Evolutionary conservation across 2,797 vertebrate species (phyloP), one percentile per base, ranked within the genome.

Genomic region (Karalla daura): DNA sequence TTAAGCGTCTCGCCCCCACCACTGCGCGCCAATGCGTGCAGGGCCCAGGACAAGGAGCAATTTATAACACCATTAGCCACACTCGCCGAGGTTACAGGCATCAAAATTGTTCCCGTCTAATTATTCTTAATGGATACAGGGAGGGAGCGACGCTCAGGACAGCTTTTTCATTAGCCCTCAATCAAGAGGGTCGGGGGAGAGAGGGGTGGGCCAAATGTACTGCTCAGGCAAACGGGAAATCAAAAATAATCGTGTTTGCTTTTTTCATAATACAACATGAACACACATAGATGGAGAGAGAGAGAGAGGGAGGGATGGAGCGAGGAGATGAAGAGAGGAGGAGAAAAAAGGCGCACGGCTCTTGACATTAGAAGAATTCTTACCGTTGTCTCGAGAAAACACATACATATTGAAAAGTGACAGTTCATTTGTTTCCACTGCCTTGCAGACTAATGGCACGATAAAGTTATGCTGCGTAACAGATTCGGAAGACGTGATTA

Each of bases 21-120:
- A 70, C 87, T 52, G 76, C 83, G 74, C 85, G 71, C 85, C 90
- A 84, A 80, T 82, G 88, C 92, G 91, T 81, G 86, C 93, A 93
- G 94, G 96, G 95, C 96, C 96, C 96, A 96, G 98, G 97, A 98
- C 98, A 98, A 97, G 97, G 95, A 98, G 96, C 97, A 98, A 99
- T 99, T 99, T 99, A 99, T 99, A 99, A 99, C 96, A 95, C 98
- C 98, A 99, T 99, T 99, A 99, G 97, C 96, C 96, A 98, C 96
- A 96, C 96, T 99, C 93, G 94, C 95, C 95, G 96, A 99, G 97
- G 97, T 99, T 99, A 98, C 96, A 97, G 96, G 95, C 98, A 97
- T 98, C 98, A 98, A 97, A 98, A 98, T 96, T 97, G 95, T 97
- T 98, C 96, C 95, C 95, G 95, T 93, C 94, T 99, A 99, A 99